Percentiles rank a stretch among this genome's conserved stretches.
Conservation (phyloP, 2,113 vertebrate species). For the Heterotis niloticus region DNA sequence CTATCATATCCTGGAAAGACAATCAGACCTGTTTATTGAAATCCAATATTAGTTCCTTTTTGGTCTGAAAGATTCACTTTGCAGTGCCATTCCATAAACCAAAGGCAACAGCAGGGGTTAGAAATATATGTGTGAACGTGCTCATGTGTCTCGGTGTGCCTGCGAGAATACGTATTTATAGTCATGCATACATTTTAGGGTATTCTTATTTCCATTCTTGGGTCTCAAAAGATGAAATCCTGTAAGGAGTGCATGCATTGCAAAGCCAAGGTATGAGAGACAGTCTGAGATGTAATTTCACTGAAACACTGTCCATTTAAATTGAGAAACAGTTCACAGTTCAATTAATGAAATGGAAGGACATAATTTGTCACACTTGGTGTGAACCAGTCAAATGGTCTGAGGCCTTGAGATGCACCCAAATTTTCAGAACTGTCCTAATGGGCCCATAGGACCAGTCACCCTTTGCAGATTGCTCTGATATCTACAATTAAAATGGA, state of each 20-base stretch:
- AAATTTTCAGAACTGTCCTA: not conserved
- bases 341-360: no score
- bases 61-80: not conserved
- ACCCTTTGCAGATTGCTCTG: not conserved
- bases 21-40: not conserved
- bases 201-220: no score
- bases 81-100: not conserved
- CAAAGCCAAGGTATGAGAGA: no score
- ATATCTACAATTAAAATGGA: not conserved
- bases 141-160: not conserved
- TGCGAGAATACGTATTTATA: not conserved
- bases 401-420: not conserved
- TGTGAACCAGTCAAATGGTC: no score
- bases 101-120: not conserved
- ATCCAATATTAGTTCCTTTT: not conserved
- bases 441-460: not conserved
- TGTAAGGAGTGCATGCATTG: no score
- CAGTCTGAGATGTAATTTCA: no score
- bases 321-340: no score
- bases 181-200: no score
- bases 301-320: no score
- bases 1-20: constrained; percentile 12
- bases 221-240: no score
- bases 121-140: not conserved
- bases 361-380: no score